phyloP scores from a whole-genome alignment of 2,113 vertebrate genomes.

The Limnothrissa miodon region DNA sequence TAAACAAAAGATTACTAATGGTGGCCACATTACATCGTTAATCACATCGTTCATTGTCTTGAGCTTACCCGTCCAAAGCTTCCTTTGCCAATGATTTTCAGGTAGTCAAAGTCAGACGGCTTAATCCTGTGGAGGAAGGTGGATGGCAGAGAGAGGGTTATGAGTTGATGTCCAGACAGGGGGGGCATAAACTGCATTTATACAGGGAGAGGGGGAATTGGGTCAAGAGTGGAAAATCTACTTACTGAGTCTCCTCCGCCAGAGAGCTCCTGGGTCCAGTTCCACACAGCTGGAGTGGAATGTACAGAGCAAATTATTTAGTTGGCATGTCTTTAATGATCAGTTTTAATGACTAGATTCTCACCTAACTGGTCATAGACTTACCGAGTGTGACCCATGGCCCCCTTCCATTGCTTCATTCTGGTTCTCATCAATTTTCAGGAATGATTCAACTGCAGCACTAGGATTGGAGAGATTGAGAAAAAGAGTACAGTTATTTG shows the following conservation, averaged over 20 bases:
- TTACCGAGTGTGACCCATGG: conserved; percentile 53
- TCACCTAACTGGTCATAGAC: background rate
- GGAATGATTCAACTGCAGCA: conserved; percentile 69
- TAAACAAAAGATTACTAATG: background rate
- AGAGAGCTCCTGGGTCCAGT: conserved; percentile 59
- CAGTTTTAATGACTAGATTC: background rate
- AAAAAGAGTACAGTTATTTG: background rate
- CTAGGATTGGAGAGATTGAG: conserved; percentile 48
- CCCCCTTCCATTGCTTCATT: conserved; percentile 60
- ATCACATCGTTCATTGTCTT: background rate
- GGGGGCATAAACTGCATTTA: background rate
- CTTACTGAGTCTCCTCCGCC: conserved; percentile 74
- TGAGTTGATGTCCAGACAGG: background rate
- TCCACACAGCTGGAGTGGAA: conserved; percentile 58
- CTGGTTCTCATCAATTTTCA: conserved; percentile 74
- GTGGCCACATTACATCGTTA: no score
- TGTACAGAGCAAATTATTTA: background rate
- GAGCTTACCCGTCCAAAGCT: conserved; percentile 77
- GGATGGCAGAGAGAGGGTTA: background rate
- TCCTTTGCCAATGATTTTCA: conserved; percentile 79
- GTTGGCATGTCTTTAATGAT: background rate
- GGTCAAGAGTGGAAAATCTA: conserved; percentile 24
- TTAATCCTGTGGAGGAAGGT: conserved; percentile 63
- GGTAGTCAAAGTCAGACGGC: conserved; percentile 77
- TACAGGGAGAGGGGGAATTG: background rate